A percentile compares a stretch with the other conserved stretches of the same genome.
phyloP scores from a whole-genome alignment of 2,797 vertebrate genomes.

The Hozukius guyotensis region DNA sequence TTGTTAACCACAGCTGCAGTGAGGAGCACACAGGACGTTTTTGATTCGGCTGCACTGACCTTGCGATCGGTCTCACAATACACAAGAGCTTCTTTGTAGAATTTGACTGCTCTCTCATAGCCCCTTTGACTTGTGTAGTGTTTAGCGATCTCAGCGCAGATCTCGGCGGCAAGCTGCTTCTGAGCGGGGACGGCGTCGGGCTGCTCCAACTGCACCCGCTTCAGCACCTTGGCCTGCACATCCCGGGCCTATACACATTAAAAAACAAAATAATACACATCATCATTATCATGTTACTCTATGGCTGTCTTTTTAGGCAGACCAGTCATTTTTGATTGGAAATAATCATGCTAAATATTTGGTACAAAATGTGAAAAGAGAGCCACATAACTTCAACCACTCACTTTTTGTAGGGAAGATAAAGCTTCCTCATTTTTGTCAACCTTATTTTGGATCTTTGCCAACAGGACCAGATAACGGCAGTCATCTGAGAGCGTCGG shows the following conservation, averaged over 20 bases:
- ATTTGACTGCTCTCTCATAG: constrained; percentile 96
- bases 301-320: not conserved
- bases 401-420: constrained; percentile 89
- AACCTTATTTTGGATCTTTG: constrained; percentile 92
- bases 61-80: constrained; percentile 97
- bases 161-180: constrained; percentile 94
- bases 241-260: constrained; percentile 87
- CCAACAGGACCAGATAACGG: constrained; percentile 90
- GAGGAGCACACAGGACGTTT: constrained; percentile 77
- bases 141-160: constrained; percentile 96
- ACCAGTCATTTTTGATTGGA: not conserved
- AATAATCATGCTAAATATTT: not conserved
- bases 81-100: constrained; percentile 99
- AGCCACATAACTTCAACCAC: constrained; percentile 7
- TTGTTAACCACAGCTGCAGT: constrained; percentile 80
- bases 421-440: constrained; percentile 88
- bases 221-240: constrained; percentile 93
- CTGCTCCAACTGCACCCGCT: constrained; percentile 93
- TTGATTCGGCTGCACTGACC: constrained; percentile 87
- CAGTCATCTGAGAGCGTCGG: constrained; percentile 89
- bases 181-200: constrained; percentile 90
- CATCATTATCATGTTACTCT: not conserved
- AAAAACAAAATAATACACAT: not conserved
- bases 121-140: constrained; percentile 92
- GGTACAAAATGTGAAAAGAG: not conserved